Evolutionary conservation across 2,888 invertebrate genomes (phyloP).

Genomic region (Sphaerophoria rueppellii): DNA sequence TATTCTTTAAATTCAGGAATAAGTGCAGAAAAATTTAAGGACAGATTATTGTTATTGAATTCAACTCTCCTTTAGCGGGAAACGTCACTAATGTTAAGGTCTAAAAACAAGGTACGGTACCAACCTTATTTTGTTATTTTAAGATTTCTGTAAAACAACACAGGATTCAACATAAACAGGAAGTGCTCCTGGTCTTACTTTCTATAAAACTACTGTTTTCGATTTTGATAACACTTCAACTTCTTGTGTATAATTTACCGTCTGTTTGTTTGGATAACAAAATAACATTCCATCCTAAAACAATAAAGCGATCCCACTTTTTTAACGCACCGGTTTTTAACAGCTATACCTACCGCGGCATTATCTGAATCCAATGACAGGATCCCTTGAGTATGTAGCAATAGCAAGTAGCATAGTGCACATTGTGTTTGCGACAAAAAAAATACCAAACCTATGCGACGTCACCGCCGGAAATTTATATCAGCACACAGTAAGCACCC

Average conservation of each 20-base stretch:
- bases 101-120: no score
- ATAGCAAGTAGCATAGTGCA: conserved; percentile 28
- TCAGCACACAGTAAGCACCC: conserved; percentile 18
- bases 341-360: neutral
- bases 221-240: neutral
- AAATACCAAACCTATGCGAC: conserved; percentile 26
- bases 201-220: neutral
- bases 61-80: no score
- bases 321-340: neutral
- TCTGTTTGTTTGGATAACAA: conserved; percentile 10
- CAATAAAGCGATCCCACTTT: conserved; percentile 15
- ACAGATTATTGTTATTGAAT: no score
- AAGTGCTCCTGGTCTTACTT: conserved; percentile 34
- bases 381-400: conserved; percentile 4
- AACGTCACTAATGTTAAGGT: no score
- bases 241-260: conserved; percentile 15
- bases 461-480: conserved; percentile 55
- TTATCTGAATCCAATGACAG: neutral
- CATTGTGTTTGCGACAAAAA: conserved; percentile 16
- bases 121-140: no score
- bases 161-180: conserved; percentile 6
- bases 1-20: no score
- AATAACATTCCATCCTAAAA: neutral
- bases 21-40: no score
- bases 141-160: no score